Percentiles rank a stretch among this genome's conserved stretches.
These are phyloP conservation scores for Mus minutoides DNA, from an alignment of 2,797 vertebrate genomes.

Conservation along the genomic window DNA sequence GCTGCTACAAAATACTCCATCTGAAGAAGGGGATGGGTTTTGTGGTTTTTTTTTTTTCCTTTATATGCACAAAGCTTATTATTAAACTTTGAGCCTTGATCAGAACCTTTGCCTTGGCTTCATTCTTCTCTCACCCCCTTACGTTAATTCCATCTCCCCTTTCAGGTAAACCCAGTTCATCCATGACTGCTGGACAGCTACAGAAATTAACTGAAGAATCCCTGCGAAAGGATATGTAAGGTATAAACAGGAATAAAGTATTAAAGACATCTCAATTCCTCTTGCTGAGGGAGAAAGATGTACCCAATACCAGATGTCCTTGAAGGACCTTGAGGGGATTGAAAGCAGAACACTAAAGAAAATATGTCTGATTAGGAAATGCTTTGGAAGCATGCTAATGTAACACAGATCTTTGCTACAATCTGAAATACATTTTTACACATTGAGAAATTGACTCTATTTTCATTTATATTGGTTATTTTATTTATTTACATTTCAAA, in stretches of 20 bases:
- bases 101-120: no score
- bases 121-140: no score
- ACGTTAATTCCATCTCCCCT: no score
- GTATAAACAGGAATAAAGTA: background rate
- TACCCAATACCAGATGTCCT: background rate
- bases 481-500: no score
- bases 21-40: no score
- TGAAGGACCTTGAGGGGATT: background rate
- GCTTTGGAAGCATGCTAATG: background rate
- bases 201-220: slow-evolving; percentile 12
- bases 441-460: background rate
- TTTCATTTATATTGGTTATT: no score
- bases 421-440: background rate
- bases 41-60: no score
- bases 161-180: no score
- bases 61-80: no score
- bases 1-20: no score
- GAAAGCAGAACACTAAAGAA: background rate
- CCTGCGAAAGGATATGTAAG: background rate
- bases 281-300: background rate
- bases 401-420: background rate
- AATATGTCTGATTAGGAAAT: slow-evolving; percentile 13
- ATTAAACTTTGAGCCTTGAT: no score
- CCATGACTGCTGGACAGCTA: no score
- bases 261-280: background rate